Percentiles rank a stretch among this genome's conserved stretches.
These are phyloP conservation scores for Aleiodes alternator DNA, from an alignment of 2,888 invertebrate genomes.

Conservation along the genomic window DNA sequence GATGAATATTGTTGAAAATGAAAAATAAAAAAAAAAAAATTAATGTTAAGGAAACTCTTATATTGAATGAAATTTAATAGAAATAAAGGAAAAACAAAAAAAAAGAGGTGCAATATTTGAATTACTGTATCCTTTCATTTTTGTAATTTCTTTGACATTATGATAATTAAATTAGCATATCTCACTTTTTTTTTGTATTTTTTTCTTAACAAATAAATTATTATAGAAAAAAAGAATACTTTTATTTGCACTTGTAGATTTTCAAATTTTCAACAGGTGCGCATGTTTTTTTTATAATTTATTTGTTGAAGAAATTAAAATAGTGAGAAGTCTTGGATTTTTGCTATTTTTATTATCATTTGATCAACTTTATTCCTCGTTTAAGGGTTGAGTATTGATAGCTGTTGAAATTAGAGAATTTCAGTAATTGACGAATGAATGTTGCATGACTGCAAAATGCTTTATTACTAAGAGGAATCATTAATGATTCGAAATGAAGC, in stretches of 20 bases:
- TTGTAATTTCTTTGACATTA: constrained; percentile 15
- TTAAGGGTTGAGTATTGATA: constrained; percentile 68
- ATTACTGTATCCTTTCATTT: too few relatives aligned
- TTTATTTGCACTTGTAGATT: too few relatives aligned
- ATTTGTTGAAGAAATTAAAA: too few relatives aligned
- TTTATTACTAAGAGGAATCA: neutral
- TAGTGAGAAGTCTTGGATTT: too few relatives aligned
- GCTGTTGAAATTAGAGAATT: constrained; percentile 54
- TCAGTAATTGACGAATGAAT: constrained; percentile 55
- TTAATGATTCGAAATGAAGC: neutral
- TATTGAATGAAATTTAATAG: constrained; percentile 58
- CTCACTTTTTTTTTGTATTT: too few relatives aligned
- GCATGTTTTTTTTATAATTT: too few relatives aligned
- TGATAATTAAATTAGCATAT: too few relatives aligned
- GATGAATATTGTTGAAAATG: constrained; percentile 73
- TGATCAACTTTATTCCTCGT: constrained; percentile 52
- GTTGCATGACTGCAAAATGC: constrained; percentile 38
- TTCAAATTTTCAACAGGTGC: too few relatives aligned
- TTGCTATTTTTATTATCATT: too few relatives aligned
- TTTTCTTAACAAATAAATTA: too few relatives aligned
- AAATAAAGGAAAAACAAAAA: constrained; percentile 25
- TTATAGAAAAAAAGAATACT: too few relatives aligned
- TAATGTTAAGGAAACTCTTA: constrained; percentile 65
- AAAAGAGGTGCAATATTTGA: neutral
- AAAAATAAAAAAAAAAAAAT: constrained; percentile 65